phyloP scores from a whole-genome alignment of 2,888 invertebrate genomes.

The Drosophila nigritarsus region DNA sequence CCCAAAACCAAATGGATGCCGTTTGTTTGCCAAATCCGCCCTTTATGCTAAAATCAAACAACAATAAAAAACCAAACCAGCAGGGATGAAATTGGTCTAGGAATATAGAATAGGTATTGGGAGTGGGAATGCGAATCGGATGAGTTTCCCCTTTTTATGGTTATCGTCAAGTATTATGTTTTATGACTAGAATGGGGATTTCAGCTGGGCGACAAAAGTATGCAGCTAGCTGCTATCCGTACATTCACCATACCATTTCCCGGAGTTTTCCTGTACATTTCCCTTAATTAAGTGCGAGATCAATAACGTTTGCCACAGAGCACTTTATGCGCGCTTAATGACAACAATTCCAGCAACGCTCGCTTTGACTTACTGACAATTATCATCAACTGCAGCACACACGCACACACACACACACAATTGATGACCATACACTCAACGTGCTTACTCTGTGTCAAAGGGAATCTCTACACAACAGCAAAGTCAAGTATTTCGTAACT shows the following conservation, averaged over 20 bases:
- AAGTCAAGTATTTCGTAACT: conserved; percentile 45
- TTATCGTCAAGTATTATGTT: conserved; percentile 66
- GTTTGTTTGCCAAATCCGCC: conserved; percentile 74
- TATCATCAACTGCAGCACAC: conserved; percentile 44
- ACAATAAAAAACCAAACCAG: conserved; percentile 69
- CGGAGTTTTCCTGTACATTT: conserved; percentile 34
- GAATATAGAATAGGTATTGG: conserved; percentile 6
- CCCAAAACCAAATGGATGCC: conserved; percentile 71
- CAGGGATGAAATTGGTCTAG: conserved; percentile 58
- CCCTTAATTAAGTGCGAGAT: conserved; percentile 52
- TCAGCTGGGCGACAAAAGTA: conserved; percentile 3
- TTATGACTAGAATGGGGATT: conserved; percentile 42
- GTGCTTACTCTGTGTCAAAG: conserved; percentile 47
- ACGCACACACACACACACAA: conserved; percentile 5
- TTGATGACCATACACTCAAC: conserved; percentile 14
- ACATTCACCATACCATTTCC: conserved; percentile 4
- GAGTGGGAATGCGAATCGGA: conserved; percentile 12
- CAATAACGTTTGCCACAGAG: conserved; percentile 34
- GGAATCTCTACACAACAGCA: conserved; percentile 48
- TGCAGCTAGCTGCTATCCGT: background rate
- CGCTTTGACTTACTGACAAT: conserved; percentile 55
- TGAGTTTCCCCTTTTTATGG: conserved; percentile 59
- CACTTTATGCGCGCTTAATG: conserved; percentile 39
- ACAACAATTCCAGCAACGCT: conserved; percentile 44
- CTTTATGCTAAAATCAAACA: conserved; percentile 77